These are phyloP conservation scores for Heteromormyrus szaboi DNA, from an alignment of 2,797 vertebrate species.

Conservation along the genomic window DNA sequence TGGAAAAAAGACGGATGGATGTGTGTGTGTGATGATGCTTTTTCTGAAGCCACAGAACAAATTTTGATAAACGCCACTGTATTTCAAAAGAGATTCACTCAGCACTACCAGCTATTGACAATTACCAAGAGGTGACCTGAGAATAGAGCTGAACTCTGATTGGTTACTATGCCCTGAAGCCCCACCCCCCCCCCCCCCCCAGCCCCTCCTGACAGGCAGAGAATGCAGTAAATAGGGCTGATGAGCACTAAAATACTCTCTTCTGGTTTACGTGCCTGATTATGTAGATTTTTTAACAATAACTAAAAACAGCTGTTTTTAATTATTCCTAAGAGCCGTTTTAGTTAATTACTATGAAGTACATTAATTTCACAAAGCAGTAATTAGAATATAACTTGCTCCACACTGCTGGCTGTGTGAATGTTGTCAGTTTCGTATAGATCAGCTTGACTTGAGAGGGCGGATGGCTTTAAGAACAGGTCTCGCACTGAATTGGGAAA, in stretches of 20 bases:
- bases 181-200: not conserved
- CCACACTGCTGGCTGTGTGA: not conserved
- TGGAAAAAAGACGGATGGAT: not conserved
- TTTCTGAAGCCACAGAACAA: not conserved
- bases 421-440: not conserved
- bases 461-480: not conserved
- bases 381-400: conserved; percentile 1
- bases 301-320: not conserved
- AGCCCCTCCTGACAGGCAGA: not conserved
- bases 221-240: not conserved
- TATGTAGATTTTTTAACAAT: not conserved
- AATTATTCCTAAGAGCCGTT: not conserved
- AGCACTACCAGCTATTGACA: not conserved
- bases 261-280: not conserved
- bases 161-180: not conserved
- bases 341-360: not conserved
- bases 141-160: not conserved
- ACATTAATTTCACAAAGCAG: not conserved
- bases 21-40: not conserved
- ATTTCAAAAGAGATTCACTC: not conserved
- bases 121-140: not conserved
- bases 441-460: not conserved
- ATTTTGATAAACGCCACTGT: not conserved
- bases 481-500: not conserved
- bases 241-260: not conserved